A percentile compares a stretch with the other conserved stretches of the same genome.
Evolutionary conservation across 2,797 vertebrate species (phyloP).

Genomic region (Sebastes vulpes): DNA sequence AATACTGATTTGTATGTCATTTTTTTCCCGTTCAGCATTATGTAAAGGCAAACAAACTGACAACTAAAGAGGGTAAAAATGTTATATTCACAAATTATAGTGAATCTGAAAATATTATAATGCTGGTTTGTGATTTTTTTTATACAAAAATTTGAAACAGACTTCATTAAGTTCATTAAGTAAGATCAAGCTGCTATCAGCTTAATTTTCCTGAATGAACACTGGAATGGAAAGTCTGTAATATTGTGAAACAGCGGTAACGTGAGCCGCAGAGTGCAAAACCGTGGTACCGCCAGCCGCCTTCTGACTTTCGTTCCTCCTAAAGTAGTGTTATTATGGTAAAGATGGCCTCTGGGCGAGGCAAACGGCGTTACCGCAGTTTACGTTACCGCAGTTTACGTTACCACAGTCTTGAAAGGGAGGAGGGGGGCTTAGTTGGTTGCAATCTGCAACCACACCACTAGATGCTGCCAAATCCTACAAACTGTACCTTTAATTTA

Average conservation of each 20-base stretch:
- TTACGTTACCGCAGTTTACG: too few species aligned
- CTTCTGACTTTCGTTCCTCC: too few species aligned
- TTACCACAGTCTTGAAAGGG: too few species aligned
- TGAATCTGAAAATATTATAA: not conserved
- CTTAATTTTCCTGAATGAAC: not conserved
- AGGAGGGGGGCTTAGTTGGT: too few species aligned
- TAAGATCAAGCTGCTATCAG: not conserved
- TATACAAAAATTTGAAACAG: not conserved
- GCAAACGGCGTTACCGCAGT: accelerated
- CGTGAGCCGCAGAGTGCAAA: too few species aligned
- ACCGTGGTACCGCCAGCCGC: too few species aligned
- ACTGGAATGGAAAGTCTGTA: not conserved
- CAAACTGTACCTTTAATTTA: too few species aligned
- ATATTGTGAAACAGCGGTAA: too few species aligned
- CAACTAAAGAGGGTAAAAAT: not conserved
- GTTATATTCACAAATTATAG: not conserved
- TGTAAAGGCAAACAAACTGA: not conserved
- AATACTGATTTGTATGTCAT: not conserved
- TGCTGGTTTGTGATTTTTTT: not conserved
- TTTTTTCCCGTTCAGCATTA: not conserved
- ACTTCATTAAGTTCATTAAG: not conserved
- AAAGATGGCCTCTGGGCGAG: too few species aligned
- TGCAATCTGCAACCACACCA: too few species aligned
- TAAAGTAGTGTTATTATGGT: too few species aligned
- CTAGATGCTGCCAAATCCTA: too few species aligned